Evolutionary conservation across 2,797 vertebrate genomes (phyloP).

Genomic region (Acrossocheilus fasciatus): DNA sequence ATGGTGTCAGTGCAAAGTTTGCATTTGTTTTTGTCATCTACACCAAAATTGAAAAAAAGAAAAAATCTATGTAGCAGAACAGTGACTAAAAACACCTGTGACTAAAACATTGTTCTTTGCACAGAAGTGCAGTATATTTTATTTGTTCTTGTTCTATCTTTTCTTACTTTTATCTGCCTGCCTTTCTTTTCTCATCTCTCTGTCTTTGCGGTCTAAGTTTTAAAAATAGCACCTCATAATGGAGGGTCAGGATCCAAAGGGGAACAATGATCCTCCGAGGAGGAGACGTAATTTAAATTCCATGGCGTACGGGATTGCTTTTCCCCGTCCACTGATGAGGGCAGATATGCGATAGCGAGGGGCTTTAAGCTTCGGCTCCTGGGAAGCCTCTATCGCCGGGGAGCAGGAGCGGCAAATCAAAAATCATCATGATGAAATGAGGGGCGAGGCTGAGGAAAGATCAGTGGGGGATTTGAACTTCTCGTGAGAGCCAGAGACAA

Average conservation of each 20-base stretch:
- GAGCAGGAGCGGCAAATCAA: slow-evolving; percentile 59
- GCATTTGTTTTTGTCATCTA: not conserved
- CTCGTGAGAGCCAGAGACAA: slow-evolving; percentile 59
- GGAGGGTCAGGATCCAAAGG: slow-evolving; percentile 70
- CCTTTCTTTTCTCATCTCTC: slow-evolving; percentile 36
- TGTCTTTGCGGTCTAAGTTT: slow-evolving; percentile 62
- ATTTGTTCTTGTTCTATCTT: slow-evolving; percentile 5
- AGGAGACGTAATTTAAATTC: slow-evolving; percentile 76
- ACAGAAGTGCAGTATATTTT: not conserved
- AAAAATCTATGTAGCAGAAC: not conserved
- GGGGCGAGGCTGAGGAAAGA: slow-evolving; percentile 75
- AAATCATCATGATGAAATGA: slow-evolving; percentile 75
- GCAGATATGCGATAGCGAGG: slow-evolving; percentile 66
- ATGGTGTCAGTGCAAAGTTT: not conserved
- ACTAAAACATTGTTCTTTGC: not conserved
- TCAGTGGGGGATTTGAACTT: slow-evolving; percentile 73
- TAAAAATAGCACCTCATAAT: slow-evolving; percentile 77
- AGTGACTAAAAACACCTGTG: not conserved
- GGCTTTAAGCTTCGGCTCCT: slow-evolving; percentile 71
- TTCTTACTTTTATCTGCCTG: slow-evolving; percentile 64
- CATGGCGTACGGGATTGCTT: slow-evolving; percentile 76
- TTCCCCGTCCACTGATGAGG: slow-evolving; percentile 71
- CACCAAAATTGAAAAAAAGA: not conserved
- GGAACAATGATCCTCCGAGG: slow-evolving; percentile 65
- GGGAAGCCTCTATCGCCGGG: slow-evolving; percentile 62